Conservation (phyloP, 2,113 vertebrate species). For the Cinclus cinclus region DNA sequence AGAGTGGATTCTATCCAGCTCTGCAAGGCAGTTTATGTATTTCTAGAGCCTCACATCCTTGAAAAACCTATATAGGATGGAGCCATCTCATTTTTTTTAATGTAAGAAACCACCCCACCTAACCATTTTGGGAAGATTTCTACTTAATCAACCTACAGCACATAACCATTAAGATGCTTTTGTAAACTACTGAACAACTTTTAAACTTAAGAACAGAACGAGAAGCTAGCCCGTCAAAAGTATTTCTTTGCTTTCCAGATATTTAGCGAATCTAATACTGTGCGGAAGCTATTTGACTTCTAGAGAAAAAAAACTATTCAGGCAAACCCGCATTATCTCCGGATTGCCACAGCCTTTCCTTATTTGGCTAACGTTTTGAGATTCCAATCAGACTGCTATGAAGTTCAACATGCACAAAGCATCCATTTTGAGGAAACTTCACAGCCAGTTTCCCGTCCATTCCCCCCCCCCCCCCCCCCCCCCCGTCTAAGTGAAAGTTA, state of each 20-base stretch:
- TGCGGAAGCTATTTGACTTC: constrained; percentile 65
- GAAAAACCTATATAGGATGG: neutral
- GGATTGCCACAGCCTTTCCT: constrained; percentile 83
- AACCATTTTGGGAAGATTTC: neutral
- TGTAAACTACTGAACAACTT: neutral
- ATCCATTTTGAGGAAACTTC: constrained; percentile 79
- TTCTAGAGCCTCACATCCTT: neutral
- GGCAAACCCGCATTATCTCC: constrained; percentile 79
- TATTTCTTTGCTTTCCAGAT: neutral
- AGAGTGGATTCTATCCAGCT: neutral
- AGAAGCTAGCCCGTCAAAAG: neutral
- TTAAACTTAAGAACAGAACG: neutral
- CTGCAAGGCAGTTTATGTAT: neutral
- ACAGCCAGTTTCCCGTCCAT: constrained; percentile 42
- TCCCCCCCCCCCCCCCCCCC: neutral
- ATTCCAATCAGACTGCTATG: constrained; percentile 83
- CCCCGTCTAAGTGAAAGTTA: constrained; percentile 26
- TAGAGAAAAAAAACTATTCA: constrained; percentile 63
- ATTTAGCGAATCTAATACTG: neutral
- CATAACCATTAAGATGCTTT: neutral
- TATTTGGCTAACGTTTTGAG: constrained; percentile 85
- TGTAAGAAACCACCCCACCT: neutral
- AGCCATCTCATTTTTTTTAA: neutral
- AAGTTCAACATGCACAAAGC: constrained; percentile 83
- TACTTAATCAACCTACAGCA: neutral